These are phyloP conservation scores for Drosophila nr. perissopoda DNA, from an alignment of 2,888 invertebrate species.

Conservation along the genomic window DNA sequence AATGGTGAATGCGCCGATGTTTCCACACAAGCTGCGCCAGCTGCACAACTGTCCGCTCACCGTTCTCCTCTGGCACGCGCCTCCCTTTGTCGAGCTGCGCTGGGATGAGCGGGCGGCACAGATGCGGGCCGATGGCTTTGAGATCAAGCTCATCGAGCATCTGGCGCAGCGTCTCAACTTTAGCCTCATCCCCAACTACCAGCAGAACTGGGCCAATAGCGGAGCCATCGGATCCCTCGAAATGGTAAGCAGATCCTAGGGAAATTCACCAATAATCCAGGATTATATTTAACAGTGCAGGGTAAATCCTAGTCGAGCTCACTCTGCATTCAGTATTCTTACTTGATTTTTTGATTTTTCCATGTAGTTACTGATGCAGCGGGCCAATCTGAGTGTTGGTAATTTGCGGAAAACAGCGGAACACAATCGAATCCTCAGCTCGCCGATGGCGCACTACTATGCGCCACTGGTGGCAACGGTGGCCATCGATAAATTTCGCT, in stretches of 20 bases:
- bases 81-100: constrained; percentile 58
- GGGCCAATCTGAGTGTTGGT: constrained; percentile 67
- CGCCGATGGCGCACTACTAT: constrained; percentile 68
- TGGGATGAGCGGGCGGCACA: constrained; percentile 1
- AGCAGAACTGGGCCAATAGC: constrained; percentile 36
- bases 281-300: background rate
- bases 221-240: constrained; percentile 49
- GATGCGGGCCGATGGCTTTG: constrained; percentile 57
- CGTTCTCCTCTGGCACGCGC: constrained; percentile 52
- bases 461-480: constrained; percentile 58
- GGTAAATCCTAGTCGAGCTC: background rate
- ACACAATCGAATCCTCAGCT: constrained; percentile 46
- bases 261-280: no score
- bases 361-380: constrained; percentile 40
- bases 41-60: constrained; percentile 68
- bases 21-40: constrained; percentile 67
- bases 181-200: constrained; percentile 37
- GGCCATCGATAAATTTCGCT: constrained; percentile 39
- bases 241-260: constrained; percentile 46
- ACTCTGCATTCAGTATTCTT: background rate
- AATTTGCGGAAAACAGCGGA: constrained; percentile 59
- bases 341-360: background rate
- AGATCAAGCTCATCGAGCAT: constrained; percentile 60
- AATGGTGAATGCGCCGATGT: constrained; percentile 53
- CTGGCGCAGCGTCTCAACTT: constrained; percentile 69